These are phyloP conservation scores for Ormyrus nitidulus DNA, from an alignment of 2,888 invertebrate genomes.

Conservation along the genomic window DNA sequence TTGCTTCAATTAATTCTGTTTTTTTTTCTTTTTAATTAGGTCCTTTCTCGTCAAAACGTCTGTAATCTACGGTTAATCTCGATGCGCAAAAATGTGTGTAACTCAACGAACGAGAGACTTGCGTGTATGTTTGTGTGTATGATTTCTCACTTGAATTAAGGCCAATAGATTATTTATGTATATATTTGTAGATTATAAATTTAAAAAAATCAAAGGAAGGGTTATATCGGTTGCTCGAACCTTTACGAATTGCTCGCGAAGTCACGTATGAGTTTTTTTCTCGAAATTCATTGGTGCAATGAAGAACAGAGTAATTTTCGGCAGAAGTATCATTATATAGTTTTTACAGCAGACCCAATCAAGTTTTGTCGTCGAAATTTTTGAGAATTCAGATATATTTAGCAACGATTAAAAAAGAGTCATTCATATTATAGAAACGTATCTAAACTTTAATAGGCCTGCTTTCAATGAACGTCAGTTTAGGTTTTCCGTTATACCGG, in stretches of 20 bases:
- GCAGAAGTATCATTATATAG: no score
- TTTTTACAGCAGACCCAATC: no score
- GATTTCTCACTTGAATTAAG: constrained; percentile 57
- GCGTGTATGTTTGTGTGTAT: constrained; percentile 34
- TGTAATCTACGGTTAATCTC: constrained; percentile 26
- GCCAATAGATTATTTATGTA: constrained; percentile 51
- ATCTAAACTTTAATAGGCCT: constrained; percentile 8
- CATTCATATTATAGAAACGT: background rate
- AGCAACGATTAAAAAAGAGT: background rate
- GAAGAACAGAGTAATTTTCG: no score
- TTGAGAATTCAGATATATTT: background rate
- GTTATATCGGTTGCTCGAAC: background rate
- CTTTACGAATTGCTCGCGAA: no score
- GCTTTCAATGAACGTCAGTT: background rate
- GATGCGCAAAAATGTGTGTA: constrained; percentile 22
- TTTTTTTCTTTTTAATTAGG: constrained; percentile 42
- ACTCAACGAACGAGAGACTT: constrained; percentile 29
- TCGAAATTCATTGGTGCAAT: background rate
- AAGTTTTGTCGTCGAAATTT: background rate
- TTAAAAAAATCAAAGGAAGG: constrained; percentile 24
- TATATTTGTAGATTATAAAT: constrained; percentile 39
- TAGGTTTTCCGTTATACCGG: background rate
- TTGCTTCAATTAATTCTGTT: constrained; percentile 18
- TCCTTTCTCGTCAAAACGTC: constrained; percentile 44
- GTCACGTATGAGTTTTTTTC: background rate